Evolutionary conservation across 1,140 invertebrate species (phyloP), one percentile per base, ranked within the genome.

Genomic region (Eriocheir sinensis): DNA sequence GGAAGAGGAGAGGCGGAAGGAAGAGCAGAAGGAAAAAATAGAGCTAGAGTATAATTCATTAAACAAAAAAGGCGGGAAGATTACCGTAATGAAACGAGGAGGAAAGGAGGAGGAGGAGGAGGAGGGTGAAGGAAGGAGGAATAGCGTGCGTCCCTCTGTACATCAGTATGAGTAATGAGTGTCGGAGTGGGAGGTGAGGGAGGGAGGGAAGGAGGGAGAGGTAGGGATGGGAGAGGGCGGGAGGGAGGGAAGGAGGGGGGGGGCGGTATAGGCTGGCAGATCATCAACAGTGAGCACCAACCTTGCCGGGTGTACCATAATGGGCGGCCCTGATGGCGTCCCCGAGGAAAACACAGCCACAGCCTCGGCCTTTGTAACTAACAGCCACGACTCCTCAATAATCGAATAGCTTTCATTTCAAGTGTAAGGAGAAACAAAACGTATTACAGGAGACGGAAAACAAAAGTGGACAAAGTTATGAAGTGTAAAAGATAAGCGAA

Each of bases 161-260:
- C 48, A 53, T 53, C 48, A 53, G 21, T 21, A 53, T 17, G 48
- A 53, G 48, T 53, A 53, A 81, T 81, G 80, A 81, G 80, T 27
- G 80, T n/a, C 27, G 27, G 34, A 36, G 80, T 3, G 80, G 12
- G 48, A 2, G 48, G 9, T 12, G 34, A 81, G 34, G 30, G 80
- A 81, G 80, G 30, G 80, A 86, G 30, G 38, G 83, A 86, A n/a
- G 30, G 80, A 86, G 83, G 21, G 83, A 40, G 48, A 53, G 48
- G 21, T 9, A 53, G 48, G 21, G 48, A 53, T n/a, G 48, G 21
- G 48, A 53, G 48, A 53, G 48, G 21, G 48, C 12, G 48, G 21
- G 48, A 53, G 48, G 21, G 48, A 53, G 48, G 21, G 48, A 72
- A n/a, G n/a, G 60, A n/a, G 60, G n/a, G 60, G n/a, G 60, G 27